These are phyloP conservation scores for Homalodisca vitripennis DNA, from an alignment of 1,140 invertebrate genomes.

Conservation along the genomic window DNA sequence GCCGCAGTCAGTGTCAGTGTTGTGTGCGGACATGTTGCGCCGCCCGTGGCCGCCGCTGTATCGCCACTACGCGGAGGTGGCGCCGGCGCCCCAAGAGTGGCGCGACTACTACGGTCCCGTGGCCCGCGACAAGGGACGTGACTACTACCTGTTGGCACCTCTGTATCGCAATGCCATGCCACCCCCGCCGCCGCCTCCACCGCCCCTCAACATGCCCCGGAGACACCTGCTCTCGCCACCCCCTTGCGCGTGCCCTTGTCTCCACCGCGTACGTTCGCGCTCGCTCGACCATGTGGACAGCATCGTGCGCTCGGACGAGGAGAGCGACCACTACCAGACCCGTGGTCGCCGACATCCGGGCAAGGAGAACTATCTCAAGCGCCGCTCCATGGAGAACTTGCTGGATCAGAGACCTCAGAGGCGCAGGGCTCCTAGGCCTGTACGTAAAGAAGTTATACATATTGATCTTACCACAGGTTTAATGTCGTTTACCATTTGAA, in stretches of 20 bases:
- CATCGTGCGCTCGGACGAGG: slow-evolving; percentile 53
- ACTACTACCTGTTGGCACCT: slow-evolving; percentile 68
- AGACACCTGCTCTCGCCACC: slow-evolving; percentile 28
- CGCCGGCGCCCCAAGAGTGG: slow-evolving; percentile 43
- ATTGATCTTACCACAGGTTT: no score
- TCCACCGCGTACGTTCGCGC: slow-evolving; percentile 53
- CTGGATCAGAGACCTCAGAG: slow-evolving; percentile 44
- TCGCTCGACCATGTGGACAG: slow-evolving; percentile 65
- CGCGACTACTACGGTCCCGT: slow-evolving; percentile 52
- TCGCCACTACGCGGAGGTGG: slow-evolving; percentile 27
- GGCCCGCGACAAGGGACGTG: slow-evolving; percentile 58
- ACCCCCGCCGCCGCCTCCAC: slow-evolving; percentile 54
- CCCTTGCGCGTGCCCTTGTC: slow-evolving; percentile 45
- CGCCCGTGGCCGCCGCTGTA: slow-evolving; percentile 44
- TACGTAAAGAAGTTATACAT: slow-evolving; percentile 18
- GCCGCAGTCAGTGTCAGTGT: neutral
- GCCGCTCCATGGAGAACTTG: slow-evolving; percentile 69
- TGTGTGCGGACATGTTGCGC: slow-evolving; percentile 36
- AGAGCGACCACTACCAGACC: slow-evolving; percentile 61
- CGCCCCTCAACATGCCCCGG: slow-evolving; percentile 44
- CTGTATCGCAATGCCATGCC: slow-evolving; percentile 63
- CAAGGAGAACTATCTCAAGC: slow-evolving; percentile 51
- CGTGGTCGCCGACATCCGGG: slow-evolving; percentile 56
- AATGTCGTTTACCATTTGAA: no score
- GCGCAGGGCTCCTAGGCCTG: slow-evolving; percentile 1